Conservation (phyloP, 2,113 vertebrate species). For the Scomber scombrus region DNA sequence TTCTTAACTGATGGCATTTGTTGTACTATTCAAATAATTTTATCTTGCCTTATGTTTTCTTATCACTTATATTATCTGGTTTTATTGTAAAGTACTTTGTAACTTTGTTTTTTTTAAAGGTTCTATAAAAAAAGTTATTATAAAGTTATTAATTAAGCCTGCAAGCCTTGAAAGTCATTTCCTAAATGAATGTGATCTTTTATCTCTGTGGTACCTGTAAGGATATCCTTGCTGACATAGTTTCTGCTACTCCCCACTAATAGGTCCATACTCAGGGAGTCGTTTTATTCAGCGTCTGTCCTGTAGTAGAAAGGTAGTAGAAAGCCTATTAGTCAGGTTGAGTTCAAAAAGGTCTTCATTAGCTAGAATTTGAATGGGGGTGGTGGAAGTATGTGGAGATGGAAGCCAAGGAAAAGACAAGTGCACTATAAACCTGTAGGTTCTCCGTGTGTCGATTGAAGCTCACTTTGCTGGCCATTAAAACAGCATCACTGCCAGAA, state of each 20-base stretch:
- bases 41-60: too few relatives aligned
- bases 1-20: too few relatives aligned
- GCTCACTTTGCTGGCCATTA: conserved; percentile 38
- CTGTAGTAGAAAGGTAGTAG: conserved; percentile 12
- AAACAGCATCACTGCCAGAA: conserved; percentile 32
- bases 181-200: conserved; percentile 19
- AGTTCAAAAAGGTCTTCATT: conserved; percentile 49
- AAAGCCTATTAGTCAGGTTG: conserved; percentile 39
- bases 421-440: conserved; percentile 24
- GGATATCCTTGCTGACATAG: conserved; percentile 16
- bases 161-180: conserved; percentile 21
- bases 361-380: conserved; percentile 26
- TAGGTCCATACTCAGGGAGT: conserved; percentile 14
- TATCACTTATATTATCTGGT: too few relatives aligned
- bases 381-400: conserved; percentile 23
- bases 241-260: conserved; percentile 26
- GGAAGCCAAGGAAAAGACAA: conserved; percentile 32
- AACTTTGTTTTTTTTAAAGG: too few relatives aligned
- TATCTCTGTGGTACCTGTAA: conserved; percentile 19
- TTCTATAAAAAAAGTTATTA: too few relatives aligned
- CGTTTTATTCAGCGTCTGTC: conserved; percentile 21
- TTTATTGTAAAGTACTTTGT: too few relatives aligned
- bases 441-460: conserved; percentile 22
- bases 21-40: too few relatives aligned
- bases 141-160: background rate